A percentile compares a stretch with the other conserved stretches of the same genome.
Conservation (phyloP, 2,888 invertebrate genomes). For the Tetragonisca angustula region DNA sequence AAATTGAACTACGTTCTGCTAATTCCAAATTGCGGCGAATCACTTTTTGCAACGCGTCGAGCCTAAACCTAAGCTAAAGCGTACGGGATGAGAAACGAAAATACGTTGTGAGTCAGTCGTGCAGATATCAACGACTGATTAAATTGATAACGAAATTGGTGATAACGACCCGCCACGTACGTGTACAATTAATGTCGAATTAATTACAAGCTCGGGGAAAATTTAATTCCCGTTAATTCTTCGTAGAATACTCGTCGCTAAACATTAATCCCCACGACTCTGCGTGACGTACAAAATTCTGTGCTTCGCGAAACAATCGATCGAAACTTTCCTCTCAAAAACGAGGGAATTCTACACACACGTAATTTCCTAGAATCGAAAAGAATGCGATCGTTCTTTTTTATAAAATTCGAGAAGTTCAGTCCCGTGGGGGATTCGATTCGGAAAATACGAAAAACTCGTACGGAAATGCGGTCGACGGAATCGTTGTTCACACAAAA, state of each 20-base stretch:
- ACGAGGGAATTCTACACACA: too few species aligned
- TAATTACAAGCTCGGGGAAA: not conserved
- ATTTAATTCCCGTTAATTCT: not conserved
- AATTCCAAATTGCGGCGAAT: not conserved
- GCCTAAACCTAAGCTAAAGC: not conserved
- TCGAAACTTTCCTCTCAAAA: too few species aligned
- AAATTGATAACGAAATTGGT: slow-evolving; percentile 25
- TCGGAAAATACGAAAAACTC: not conserved
- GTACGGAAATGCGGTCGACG: not conserved
- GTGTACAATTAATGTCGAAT: not conserved
- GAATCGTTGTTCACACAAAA: slow-evolving; percentile 1
- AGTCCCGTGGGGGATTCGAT: not conserved
- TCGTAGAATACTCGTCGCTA: not conserved
- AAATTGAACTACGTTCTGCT: too few species aligned
- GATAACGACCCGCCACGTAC: not conserved
- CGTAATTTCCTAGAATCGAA: too few species aligned
- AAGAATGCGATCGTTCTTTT: too few species aligned
- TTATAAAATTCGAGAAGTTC: not conserved
- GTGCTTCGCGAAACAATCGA: not conserved
- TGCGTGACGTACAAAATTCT: not conserved
- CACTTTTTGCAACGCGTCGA: not conserved
- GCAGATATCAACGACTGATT: slow-evolving; percentile 22
- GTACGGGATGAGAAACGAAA: not conserved
- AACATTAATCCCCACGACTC: not conserved
- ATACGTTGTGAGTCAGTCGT: not conserved